phyloP scores from a whole-genome alignment of 1,140 invertebrate species.

The Leptinotarsa undecemlineata region DNA sequence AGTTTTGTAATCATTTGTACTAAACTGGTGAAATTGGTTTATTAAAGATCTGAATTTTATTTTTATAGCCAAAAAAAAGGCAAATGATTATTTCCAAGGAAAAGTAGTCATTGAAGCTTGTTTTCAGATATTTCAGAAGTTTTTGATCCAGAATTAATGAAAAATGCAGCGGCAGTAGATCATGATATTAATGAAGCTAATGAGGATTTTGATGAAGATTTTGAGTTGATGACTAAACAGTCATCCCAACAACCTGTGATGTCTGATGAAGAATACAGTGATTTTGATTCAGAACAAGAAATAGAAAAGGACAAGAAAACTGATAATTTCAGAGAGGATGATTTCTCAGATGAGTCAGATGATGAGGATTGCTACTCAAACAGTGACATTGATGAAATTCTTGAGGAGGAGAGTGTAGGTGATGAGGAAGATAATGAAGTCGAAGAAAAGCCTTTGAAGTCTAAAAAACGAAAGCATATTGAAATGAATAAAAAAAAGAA shows the following conservation, averaged over 20 bases:
- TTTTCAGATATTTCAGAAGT: constrained; percentile 75
- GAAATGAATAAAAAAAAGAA: background rate
- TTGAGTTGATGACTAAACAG: constrained; percentile 55
- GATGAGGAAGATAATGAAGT: background rate
- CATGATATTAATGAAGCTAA: constrained; percentile 65
- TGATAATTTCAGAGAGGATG: background rate
- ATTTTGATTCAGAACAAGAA: constrained; percentile 10
- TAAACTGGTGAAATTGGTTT: too few relatives aligned
- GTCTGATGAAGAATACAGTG: background rate
- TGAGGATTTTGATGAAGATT: constrained; percentile 70
- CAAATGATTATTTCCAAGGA: too few relatives aligned
- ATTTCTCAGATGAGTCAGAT: constrained; percentile 33
- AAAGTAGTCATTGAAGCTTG: background rate
- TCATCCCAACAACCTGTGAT: constrained; percentile 7
- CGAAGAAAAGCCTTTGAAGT: background rate
- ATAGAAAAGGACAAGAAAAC: constrained; percentile 32
- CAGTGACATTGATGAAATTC: background rate
- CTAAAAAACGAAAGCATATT: too few relatives aligned
- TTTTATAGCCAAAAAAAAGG: too few relatives aligned
- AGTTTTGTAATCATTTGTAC: too few relatives aligned
- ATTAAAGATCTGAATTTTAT: too few relatives aligned
- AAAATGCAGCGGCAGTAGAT: constrained; percentile 65
- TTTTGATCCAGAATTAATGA: constrained; percentile 73
- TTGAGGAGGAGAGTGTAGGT: constrained; percentile 18
- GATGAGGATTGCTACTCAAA: constrained; percentile 8